These are phyloP conservation scores for Drosophila atroscutellata DNA, from an alignment of 2,888 invertebrate genomes.

Conservation along the genomic window DNA sequence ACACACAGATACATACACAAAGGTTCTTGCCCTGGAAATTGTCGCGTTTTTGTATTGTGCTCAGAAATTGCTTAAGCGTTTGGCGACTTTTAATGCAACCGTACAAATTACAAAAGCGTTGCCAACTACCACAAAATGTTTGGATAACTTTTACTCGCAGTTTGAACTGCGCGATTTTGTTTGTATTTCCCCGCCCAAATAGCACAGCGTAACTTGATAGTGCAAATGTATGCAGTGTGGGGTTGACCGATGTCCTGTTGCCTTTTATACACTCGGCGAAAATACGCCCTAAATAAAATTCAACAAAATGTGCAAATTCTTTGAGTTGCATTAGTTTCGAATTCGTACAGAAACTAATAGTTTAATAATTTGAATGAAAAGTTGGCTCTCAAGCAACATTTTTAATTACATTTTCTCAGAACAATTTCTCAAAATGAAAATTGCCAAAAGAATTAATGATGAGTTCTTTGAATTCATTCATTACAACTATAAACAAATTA, in stretches of 20 bases:
- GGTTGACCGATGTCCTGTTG: not conserved
- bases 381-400: not conserved
- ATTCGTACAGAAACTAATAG: not conserved
- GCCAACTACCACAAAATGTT: slow-evolving; percentile 7
- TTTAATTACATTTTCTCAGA: not conserved
- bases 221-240: not conserved
- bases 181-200: slow-evolving; percentile 19
- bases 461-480: not conserved
- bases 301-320: not conserved
- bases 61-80: slow-evolving; percentile 35
- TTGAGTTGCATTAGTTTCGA: not conserved
- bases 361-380: not conserved
- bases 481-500: not conserved
- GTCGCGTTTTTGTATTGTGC: slow-evolving; percentile 25
- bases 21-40: slow-evolving; percentile 45
- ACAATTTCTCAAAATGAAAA: not conserved
- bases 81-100: slow-evolving; percentile 51
- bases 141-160: slow-evolving; percentile 26
- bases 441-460: not conserved
- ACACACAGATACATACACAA: not conserved
- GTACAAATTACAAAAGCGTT: slow-evolving; percentile 21
- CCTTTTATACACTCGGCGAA: not conserved
- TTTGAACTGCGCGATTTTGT: slow-evolving; percentile 33
- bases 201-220: slow-evolving; percentile 40
- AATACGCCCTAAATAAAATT: not conserved